Conservation (phyloP, 2,797 vertebrate genomes). For the Stomatorhinus walkeri region DNA sequence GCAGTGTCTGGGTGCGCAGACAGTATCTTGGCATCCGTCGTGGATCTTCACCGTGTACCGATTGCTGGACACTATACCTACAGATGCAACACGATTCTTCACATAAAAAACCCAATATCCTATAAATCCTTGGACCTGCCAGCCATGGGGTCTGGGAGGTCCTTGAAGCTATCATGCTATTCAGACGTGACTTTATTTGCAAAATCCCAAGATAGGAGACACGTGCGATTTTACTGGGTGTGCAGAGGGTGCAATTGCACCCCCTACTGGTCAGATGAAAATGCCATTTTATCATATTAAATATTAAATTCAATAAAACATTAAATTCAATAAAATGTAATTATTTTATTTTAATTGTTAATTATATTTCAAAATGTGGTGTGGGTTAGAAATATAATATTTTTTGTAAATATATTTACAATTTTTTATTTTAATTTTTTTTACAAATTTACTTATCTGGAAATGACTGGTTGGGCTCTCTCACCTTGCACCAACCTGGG, state of each 20-base stretch:
- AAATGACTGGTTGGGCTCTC: not conserved
- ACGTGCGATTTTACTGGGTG: not conserved
- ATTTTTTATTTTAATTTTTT: not conserved
- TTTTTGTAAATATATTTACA: not conserved
- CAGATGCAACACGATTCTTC: not conserved
- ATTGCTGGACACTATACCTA: not conserved
- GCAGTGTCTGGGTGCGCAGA: not conserved
- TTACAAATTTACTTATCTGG: not conserved
- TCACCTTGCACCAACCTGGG: not conserved
- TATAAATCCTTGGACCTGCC: constrained; percentile 6
- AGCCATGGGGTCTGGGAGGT: not conserved
- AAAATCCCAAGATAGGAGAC: not conserved
- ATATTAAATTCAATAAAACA: no score
- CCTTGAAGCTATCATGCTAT: not conserved
- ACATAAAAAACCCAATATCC: not conserved
- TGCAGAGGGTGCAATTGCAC: not conserved
- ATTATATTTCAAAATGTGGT: not conserved
- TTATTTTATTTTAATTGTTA: not conserved
- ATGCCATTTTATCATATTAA: not conserved
- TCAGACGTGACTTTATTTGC: not conserved
- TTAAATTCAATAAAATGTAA: no score
- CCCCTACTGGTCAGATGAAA: not conserved
- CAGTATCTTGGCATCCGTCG: not conserved
- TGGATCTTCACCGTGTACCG: not conserved
- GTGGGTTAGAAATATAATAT: not conserved